A percentile compares a stretch with the other conserved stretches of the same genome.
phyloP scores from a whole-genome alignment of 2,797 vertebrate species.

The Tolypeutes matacus region DNA sequence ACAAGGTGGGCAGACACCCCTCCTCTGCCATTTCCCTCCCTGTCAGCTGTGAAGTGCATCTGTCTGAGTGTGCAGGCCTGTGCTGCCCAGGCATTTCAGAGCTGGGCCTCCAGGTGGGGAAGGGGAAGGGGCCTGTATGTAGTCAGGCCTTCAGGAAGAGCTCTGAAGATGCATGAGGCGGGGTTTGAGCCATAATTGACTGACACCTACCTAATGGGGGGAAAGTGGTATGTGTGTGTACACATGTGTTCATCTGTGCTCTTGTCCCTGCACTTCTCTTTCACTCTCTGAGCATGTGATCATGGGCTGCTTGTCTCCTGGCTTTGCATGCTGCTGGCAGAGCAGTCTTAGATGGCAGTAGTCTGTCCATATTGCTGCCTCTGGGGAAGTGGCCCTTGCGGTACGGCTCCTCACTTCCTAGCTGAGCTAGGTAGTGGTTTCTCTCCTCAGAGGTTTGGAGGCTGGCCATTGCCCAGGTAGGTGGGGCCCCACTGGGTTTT shows the following conservation, averaged over 20 bases:
- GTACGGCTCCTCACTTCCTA: neutral
- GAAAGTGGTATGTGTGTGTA: neutral
- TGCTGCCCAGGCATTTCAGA: neutral
- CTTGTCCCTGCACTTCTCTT: slow-evolving; percentile 34
- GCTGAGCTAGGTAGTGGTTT: neutral
- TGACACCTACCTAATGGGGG: slow-evolving; percentile 69
- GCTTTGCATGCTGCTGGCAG: slow-evolving; percentile 84
- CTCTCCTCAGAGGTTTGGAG: neutral
- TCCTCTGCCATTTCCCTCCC: slow-evolving; percentile 14
- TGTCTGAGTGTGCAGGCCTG: neutral
- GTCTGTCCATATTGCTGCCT: neutral
- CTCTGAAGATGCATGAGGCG: slow-evolving; percentile 68
- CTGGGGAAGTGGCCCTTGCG: neutral
- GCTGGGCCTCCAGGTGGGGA: neutral
- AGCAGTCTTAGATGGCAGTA: slow-evolving; percentile 10
- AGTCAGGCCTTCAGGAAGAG: neutral
- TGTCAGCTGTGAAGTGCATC: neutral
- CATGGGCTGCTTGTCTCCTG: slow-evolving; percentile 64
- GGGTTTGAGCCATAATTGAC: slow-evolving; percentile 51
- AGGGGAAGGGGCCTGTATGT: neutral
- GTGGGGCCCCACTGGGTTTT: neutral
- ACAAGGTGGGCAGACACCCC: neutral
- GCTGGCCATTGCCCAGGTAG: neutral
- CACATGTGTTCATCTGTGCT: slow-evolving; percentile 44
- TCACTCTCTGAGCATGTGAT: slow-evolving; percentile 67